phyloP scores from a whole-genome alignment of 2,113 vertebrate genomes.

The Protomyctophum bolini region DNA sequence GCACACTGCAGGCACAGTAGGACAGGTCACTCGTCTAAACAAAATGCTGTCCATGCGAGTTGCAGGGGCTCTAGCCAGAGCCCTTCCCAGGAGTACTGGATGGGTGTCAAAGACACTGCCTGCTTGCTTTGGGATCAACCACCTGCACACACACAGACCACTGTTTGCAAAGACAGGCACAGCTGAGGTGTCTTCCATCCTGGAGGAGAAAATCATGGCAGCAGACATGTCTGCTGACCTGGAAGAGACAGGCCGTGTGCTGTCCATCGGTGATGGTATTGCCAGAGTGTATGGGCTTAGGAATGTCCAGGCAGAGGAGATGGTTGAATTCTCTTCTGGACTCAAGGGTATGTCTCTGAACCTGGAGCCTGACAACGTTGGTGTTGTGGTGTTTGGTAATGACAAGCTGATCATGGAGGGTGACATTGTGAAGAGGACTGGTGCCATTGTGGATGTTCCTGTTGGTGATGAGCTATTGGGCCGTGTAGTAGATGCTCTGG shows the following conservation, averaged over 20 bases:
- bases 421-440: conserved; percentile 95
- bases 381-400: conserved; percentile 97
- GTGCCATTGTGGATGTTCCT: conserved; percentile 95
- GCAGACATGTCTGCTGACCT: conserved; percentile 91
- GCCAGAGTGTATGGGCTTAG: conserved; percentile 95
- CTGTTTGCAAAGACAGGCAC: conserved; percentile 87
- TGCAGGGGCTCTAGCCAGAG: conserved; percentile 85
- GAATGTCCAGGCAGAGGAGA: conserved; percentile 98
- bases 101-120: conserved; percentile 88
- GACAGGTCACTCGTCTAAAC: conserved; percentile 62
- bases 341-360: conserved; percentile 96
- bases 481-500: conserved; percentile 94
- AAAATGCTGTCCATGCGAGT: conserved; percentile 91
- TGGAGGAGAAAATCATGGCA: conserved; percentile 95
- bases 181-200: conserved; percentile 95
- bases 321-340: conserved; percentile 99
- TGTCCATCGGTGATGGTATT: conserved; percentile 97
- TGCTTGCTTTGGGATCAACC: conserved; percentile 89
- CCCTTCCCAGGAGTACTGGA: conserved; percentile 85
- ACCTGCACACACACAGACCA: conserved; percentile 86
- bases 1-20: conserved; percentile 69
- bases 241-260: conserved; percentile 94
- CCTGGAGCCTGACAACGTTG: conserved; percentile 97
- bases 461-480: conserved; percentile 93
- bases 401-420: conserved; percentile 98